A percentile compares a stretch with the other conserved stretches of the same genome.
phyloP scores from a whole-genome alignment of 2,888 invertebrate species.

The Eugnorisma glareosa region DNA sequence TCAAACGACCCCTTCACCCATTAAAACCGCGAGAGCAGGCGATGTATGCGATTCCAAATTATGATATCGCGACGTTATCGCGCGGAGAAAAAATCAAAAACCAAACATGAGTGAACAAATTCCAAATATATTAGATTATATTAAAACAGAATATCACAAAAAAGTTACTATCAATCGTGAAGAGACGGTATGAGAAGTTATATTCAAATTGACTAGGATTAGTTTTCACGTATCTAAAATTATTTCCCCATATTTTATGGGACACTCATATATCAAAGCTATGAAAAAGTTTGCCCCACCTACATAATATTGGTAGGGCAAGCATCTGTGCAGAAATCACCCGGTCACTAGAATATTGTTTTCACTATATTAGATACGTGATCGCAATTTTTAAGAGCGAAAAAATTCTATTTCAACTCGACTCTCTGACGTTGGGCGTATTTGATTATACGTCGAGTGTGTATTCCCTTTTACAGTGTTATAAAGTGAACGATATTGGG shows the following conservation, averaged over 20 bases:
- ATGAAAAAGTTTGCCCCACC: constrained; percentile 85
- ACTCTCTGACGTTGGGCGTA: constrained; percentile 84
- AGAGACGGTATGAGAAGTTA: constrained; percentile 5
- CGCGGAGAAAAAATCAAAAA: constrained; percentile 50
- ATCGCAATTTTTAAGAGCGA: constrained; percentile 90
- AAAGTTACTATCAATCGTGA: not conserved
- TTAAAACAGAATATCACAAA: constrained; percentile 11
- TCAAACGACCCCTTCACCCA: constrained; percentile 81
- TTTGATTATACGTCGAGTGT: constrained; percentile 87
- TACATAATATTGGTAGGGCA: constrained; percentile 86
- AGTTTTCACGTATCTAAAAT: constrained; percentile 61
- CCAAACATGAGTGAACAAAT: constrained; percentile 41
- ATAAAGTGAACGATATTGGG: constrained; percentile 87
- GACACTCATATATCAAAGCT: constrained; percentile 83
- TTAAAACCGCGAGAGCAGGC: constrained; percentile 80
- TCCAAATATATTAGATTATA: constrained; percentile 28
- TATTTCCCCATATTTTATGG: constrained; percentile 75
- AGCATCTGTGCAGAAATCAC: constrained; percentile 89
- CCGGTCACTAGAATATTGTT: constrained; percentile 91
- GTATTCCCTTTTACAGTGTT: constrained; percentile 85
- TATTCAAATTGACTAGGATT: constrained; percentile 51
- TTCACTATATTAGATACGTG: constrained; percentile 91
- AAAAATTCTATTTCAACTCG: constrained; percentile 89
- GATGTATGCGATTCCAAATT: constrained; percentile 84
- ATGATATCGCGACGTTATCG: constrained; percentile 78